Conservation (phyloP, 2,888 invertebrate species). For the Mythimna albipuncta region DNA sequence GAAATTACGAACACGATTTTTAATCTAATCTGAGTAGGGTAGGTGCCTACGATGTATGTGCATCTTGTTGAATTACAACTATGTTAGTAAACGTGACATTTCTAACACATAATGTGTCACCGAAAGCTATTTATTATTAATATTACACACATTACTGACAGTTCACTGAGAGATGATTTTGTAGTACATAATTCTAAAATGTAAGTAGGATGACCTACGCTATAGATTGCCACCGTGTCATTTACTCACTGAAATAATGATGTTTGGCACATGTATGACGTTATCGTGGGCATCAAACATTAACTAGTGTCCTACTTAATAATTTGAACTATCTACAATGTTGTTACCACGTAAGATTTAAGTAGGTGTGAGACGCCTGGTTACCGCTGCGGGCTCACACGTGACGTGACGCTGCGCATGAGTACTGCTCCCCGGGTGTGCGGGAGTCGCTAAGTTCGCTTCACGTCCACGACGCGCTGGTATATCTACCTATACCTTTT, state of each 20-base stretch:
- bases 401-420: background rate
- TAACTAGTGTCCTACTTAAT: slow-evolving; percentile 63
- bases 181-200: slow-evolving; percentile 51
- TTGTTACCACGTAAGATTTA: slow-evolving; percentile 46
- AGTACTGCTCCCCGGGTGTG: background rate
- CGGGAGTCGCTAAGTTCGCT: slow-evolving; percentile 5
- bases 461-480: slow-evolving; percentile 9
- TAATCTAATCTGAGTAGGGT: slow-evolving; percentile 77
- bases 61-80: slow-evolving; percentile 76
- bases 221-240: slow-evolving; percentile 71
- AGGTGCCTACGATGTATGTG: slow-evolving; percentile 73
- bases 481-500: slow-evolving; percentile 17
- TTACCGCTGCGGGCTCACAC: background rate
- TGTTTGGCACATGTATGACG: slow-evolving; percentile 81
- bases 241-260: slow-evolving; percentile 66
- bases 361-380: slow-evolving; percentile 28
- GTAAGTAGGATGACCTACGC: slow-evolving; percentile 57
- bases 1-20: slow-evolving; percentile 84
- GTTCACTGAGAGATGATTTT: slow-evolving; percentile 56
- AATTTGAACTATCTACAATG: slow-evolving; percentile 65
- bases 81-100: slow-evolving; percentile 76
- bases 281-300: slow-evolving; percentile 56
- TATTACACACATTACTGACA: slow-evolving; percentile 60
- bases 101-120: slow-evolving; percentile 78
- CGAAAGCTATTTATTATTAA: slow-evolving; percentile 74